A percentile compares a stretch with the other conserved stretches of the same genome.
These are phyloP conservation scores for Orthosia incerta DNA, from an alignment of 2,888 invertebrate species.

Conservation along the genomic window DNA sequence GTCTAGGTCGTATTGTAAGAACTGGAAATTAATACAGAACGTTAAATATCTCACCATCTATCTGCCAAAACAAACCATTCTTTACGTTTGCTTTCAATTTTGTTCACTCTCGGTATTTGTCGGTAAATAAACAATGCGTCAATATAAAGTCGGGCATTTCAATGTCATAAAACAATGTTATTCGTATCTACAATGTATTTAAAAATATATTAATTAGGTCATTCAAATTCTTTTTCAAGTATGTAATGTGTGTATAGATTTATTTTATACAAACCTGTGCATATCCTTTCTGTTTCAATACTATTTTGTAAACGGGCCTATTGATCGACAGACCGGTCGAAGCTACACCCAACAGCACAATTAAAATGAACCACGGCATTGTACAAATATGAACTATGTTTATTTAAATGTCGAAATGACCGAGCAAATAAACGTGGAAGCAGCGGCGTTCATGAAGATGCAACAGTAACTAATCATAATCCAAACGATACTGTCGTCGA, in stretches of 20 bases:
- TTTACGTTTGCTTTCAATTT: conserved; percentile 12
- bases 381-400: conserved; percentile 26
- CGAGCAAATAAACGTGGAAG: conserved; percentile 3
- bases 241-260: neutral
- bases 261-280: conserved; percentile 91
- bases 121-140: neutral
- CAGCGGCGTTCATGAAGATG: neutral
- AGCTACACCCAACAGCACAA: conserved; percentile 68
- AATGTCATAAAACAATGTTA: neutral
- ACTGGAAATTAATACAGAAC: conserved; percentile 75
- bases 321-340: conserved; percentile 75
- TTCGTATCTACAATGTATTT: neutral
- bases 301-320: conserved; percentile 90
- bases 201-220: neutral
- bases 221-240: neutral
- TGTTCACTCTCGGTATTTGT: neutral
- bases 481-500: neutral
- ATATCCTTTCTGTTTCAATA: conserved; percentile 93
- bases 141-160: neutral
- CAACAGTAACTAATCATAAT: conserved; percentile 24
- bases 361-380: conserved; percentile 66
- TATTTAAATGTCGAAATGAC: neutral
- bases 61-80: conserved; percentile 21
- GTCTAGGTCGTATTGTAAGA: conserved; percentile 92
- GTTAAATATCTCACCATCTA: conserved; percentile 3